Evolutionary conservation across 2,113 vertebrate genomes (phyloP), one percentile per base, ranked within the genome.

Genomic region (Ursus arctos): DNA sequence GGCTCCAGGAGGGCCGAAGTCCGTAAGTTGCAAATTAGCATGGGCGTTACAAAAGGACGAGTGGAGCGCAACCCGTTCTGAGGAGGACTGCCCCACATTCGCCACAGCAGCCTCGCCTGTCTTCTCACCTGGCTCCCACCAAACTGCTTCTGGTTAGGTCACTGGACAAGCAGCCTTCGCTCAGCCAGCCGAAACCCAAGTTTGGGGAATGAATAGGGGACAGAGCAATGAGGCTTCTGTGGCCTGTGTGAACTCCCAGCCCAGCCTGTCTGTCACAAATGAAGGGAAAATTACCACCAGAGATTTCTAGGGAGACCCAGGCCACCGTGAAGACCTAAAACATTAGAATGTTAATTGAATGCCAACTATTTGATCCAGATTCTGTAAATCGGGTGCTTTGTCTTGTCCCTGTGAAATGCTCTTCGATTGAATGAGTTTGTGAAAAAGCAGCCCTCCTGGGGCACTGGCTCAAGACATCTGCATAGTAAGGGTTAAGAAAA

Each of bases 161-260:
- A 51, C 24, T 0, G 0, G 28, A 28, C 7, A 33, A 24, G 43
- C 72, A 69, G 43, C 0, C 14, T 28, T 21, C 0, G 0, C 10
- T 6, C 72, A 47, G 5, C 22, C 26, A 18, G 21, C 43, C 26
- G 57, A 77, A n/a, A 74, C 88, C 22, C 72, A 55, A 31, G 47
- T 14, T 1, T 72, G 47, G 71, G 55, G n/a, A 79, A 18, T 0
- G 2, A 51, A 33, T 10, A 18, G 59, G 28, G 49, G 13, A 21
- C 14, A 12, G 14, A 12, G 76, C 31, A 57, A 40, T 0, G 3
- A 83, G 10, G 57, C 31, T 51, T 55, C 59, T 12, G 28, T 7
- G 53, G n/a, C 10, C 22, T 71, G 77, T 49, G 28, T 4, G 74
- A 88, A n/a, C 7, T 14, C 53, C 53, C 53, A 85, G 19, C n/a